A percentile compares a stretch with the other conserved stretches of the same genome.
Conservation (phyloP, 1,140 invertebrate species). For the Drosophila malerkotliana region DNA sequence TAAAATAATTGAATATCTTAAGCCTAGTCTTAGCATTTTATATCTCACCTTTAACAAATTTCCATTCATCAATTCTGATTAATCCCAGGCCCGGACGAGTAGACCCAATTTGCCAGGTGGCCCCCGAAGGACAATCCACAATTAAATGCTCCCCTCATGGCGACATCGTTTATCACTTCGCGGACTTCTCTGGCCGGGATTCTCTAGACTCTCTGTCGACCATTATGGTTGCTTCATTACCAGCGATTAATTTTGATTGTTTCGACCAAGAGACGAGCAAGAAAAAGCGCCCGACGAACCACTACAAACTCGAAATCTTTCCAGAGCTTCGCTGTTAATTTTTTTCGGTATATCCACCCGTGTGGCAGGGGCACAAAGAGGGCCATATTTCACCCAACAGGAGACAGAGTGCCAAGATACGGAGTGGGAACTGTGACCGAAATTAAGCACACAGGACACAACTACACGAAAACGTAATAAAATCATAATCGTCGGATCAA, state of each 20-base stretch:
- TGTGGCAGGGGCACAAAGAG: constrained; percentile 29
- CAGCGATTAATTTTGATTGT: constrained; percentile 78
- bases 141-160: constrained; percentile 67
- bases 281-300: constrained; percentile 18
- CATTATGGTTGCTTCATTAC: constrained; percentile 69
- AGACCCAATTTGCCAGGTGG: constrained; percentile 30
- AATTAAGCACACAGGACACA: constrained; percentile 80
- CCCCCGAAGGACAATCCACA: constrained; percentile 63
- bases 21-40: constrained; percentile 8
- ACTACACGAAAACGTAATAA: constrained; percentile 83
- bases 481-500: constrained; percentile 84
- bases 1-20: constrained; percentile 8
- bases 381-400: constrained; percentile 72
- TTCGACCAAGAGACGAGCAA: constrained; percentile 31
- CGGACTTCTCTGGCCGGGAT: background rate
- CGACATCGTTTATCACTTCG: constrained; percentile 70
- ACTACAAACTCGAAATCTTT: constrained; percentile 36
- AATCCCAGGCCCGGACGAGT: constrained; percentile 51
- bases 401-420: constrained; percentile 27
- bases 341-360: background rate
- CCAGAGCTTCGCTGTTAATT: constrained; percentile 8
- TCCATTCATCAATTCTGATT: constrained; percentile 70
- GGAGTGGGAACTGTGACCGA: constrained; percentile 40
- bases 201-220: constrained; percentile 25
- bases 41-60: constrained; percentile 40